A percentile compares a stretch with the other conserved stretches of the same genome.
Evolutionary conservation across 2,888 invertebrate genomes (phyloP).

Genomic region (Formica aserva): DNA sequence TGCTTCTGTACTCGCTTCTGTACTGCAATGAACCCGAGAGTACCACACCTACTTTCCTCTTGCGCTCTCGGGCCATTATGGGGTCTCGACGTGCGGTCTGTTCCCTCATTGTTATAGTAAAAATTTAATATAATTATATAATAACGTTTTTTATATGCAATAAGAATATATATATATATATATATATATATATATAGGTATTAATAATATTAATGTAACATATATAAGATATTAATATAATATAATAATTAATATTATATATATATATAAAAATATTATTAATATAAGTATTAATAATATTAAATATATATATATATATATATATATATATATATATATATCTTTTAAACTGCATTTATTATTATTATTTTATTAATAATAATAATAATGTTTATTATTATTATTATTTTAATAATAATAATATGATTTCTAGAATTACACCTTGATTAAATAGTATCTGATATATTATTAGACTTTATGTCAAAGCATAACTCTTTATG

Average conservation of each 20-base stretch:
- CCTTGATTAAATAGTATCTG: background rate
- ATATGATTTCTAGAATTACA: background rate
- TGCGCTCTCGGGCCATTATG: background rate
- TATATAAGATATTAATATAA: no score
- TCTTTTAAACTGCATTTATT: background rate
- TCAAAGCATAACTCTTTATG: conserved; percentile 16
- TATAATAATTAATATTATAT: no score
- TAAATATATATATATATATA: no score
- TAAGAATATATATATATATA: background rate
- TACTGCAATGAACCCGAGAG: background rate
- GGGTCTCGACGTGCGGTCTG: background rate
- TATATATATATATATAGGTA: no score
- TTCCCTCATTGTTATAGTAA: background rate
- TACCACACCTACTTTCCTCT: conserved; percentile 28
- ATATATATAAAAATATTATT: no score
- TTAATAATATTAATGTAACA: background rate
- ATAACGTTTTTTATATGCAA: background rate
- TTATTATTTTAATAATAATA: background rate
- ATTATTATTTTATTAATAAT: no score
- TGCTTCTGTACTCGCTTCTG: conserved; percentile 12
- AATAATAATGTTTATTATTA: background rate
- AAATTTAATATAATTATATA: background rate
- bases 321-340: background rate
- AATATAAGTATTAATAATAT: no score
- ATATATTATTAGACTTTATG: background rate